Base-by-base conservation (phyloP, 1,140 invertebrate species). In the Arion vulgaris region DNA sequence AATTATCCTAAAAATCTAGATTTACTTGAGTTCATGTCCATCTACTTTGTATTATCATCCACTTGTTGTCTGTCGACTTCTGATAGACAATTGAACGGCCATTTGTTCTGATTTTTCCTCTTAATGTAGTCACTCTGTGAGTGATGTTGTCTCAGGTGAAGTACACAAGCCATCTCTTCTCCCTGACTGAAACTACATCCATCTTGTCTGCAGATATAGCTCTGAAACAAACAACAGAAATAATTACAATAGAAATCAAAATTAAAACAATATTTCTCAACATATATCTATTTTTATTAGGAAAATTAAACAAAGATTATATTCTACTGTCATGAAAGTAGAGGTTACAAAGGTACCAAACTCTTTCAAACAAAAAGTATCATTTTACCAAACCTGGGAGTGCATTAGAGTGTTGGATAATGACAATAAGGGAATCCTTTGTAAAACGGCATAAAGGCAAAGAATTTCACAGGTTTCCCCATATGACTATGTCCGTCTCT, bases 181-280 rank as follows among this genome's bases (percentile, higher is more conserved):
- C 62, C 62, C 17, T 66, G n/a, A 23, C 62, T 66, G n/a, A 32
- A 66, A 34, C 62, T 66, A 23, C 28, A 66, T 32, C 62, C 62
- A 66, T 66, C 62, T 23, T 66, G 62, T 17, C 62, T 66, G 28
- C 62, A 66, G 62, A 66, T 66, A 28, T 66, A 66, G 28, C 62
- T 66, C 62, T 66, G 62, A 66, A 66, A 66, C 32, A 66, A 7
- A n/a, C n/a, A n/a, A n/a, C n/a, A n/a, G n/a, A 66, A 32, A 66
- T 23, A 57, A 15, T 11, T 57, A 57, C 19, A 19, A 15, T 11
- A 49, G 45, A 11, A 49, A 49, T 9, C 19, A 49, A 49, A 19
- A 11, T 49, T n/a, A n/a, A n/a, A n/a, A n/a, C n/a, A n/a, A n/a
- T n/a, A n/a, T n/a, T n/a, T n/a, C n/a, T n/a, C n/a, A n/a, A n/a